Evolutionary conservation across 2,113 vertebrate species (phyloP).

Genomic region (Motacilla tschutschensis): DNA sequence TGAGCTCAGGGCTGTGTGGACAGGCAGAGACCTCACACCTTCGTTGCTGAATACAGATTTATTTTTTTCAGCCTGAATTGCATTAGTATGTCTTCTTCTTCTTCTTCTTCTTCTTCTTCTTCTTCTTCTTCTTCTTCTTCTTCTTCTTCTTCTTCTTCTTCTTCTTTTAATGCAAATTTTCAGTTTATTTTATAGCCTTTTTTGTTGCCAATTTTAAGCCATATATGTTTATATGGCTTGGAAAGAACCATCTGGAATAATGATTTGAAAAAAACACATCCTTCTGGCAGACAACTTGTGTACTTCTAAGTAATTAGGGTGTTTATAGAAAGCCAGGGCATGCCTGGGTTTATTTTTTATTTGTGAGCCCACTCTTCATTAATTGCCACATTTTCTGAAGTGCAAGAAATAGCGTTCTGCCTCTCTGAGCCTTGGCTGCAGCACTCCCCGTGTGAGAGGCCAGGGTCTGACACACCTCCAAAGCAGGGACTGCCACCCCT

Average conservation of each 20-base stretch:
- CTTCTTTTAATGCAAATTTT: not conserved
- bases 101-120: too few species aligned
- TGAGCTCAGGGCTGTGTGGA: accelerated
- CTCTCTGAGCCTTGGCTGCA: not conserved
- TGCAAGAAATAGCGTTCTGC: accelerated
- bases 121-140: not conserved
- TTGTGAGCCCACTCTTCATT: not conserved
- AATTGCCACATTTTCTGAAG: not conserved
- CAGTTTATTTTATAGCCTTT: not conserved
- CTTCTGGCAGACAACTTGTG: not conserved
- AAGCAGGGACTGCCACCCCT: accelerated
- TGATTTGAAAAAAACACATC: not conserved
- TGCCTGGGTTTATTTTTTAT: not conserved
- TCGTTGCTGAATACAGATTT: not conserved
- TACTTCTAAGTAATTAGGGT: not conserved
- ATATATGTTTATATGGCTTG: not conserved
- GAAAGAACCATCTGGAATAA: constrained; percentile 41
- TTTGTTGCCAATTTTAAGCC: not conserved
- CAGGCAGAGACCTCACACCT: accelerated
- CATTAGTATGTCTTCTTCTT: not conserved
- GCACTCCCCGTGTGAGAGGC: not conserved
- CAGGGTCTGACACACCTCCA: accelerated
- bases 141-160: too few species aligned
- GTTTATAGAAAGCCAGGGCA: not conserved
- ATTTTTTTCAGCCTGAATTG: not conserved